Percentiles rank a stretch among this genome's conserved stretches.
These are phyloP conservation scores for Argya squamiceps DNA, from an alignment of 2,797 vertebrate genomes.

Conservation along the genomic window DNA sequence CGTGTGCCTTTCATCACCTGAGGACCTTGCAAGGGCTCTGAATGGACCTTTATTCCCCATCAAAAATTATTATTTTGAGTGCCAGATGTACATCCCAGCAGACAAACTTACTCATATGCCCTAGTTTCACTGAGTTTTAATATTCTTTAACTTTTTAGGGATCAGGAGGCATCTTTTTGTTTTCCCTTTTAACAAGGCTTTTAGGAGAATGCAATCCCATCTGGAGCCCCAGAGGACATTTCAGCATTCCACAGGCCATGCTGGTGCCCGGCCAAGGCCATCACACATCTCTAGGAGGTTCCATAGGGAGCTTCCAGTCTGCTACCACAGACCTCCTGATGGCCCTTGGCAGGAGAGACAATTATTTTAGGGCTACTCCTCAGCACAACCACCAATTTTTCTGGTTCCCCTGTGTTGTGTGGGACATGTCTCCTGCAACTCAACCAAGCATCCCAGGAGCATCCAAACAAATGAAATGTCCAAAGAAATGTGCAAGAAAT, in stretches of 20 bases:
- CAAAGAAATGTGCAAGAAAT: background rate
- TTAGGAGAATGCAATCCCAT: background rate
- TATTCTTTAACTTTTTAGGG: background rate
- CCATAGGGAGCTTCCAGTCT: background rate
- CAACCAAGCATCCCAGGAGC: fast-evolving
- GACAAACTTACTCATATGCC: background rate
- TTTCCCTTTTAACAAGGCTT: background rate
- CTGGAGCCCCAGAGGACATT: background rate
- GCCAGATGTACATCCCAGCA: background rate
- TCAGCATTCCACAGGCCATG: background rate
- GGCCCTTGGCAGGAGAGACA: background rate
- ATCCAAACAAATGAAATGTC: background rate
- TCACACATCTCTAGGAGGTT: background rate
- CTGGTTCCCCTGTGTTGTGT: fast-evolving
- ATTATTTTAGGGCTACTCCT: background rate
- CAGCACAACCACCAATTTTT: background rate
- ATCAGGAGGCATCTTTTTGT: background rate
- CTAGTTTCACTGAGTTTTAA: background rate
- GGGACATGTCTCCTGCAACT: background rate
- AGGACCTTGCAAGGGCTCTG: background rate
- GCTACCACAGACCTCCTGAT: background rate
- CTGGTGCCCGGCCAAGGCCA: fast-evolving
- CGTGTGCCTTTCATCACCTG: background rate
- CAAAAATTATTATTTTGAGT: background rate
- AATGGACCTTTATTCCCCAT: background rate